phyloP scores from a whole-genome alignment of 2,888 invertebrate species.

The Melikaiella ostensackeni region DNA sequence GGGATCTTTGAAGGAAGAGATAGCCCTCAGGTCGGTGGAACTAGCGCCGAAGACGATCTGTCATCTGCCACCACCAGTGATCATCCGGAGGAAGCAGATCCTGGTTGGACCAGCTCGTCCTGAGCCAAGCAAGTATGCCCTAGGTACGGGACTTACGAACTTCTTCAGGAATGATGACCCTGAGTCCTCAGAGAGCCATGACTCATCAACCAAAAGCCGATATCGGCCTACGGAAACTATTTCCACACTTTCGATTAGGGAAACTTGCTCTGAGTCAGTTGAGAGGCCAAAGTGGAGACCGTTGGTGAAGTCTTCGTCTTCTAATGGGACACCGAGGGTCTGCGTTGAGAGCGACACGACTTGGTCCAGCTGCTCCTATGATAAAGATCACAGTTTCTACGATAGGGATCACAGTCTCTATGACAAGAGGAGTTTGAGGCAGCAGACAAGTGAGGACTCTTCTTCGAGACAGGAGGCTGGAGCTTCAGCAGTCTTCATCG shows the following conservation, averaged over 20 bases:
- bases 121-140: constrained; percentile 31
- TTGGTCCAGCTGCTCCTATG: constrained; percentile 58
- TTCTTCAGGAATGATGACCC: constrained; percentile 47
- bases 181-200: constrained; percentile 51
- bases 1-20: constrained; percentile 62
- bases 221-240: constrained; percentile 14
- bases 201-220: constrained; percentile 35
- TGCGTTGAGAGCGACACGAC: constrained; percentile 56
- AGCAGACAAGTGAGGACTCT: constrained; percentile 40
- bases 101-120: constrained; percentile 47
- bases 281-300: constrained; percentile 48
- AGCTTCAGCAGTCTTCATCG: constrained; percentile 34
- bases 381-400: constrained; percentile 56
- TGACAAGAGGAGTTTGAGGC: constrained; percentile 37
- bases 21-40: constrained; percentile 65
- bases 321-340: constrained; percentile 50
- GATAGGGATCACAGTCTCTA: background rate
- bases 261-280: constrained; percentile 45
- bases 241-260: constrained; percentile 20
- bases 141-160: constrained; percentile 44
- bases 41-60: constrained; percentile 52
- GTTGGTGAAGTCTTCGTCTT: constrained; percentile 51
- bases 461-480: constrained; percentile 46
- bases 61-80: constrained; percentile 71
- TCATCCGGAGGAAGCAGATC: constrained; percentile 71